These are phyloP conservation scores for Drymonia ruficornis DNA, from an alignment of 2,888 invertebrate species.

Conservation along the genomic window DNA sequence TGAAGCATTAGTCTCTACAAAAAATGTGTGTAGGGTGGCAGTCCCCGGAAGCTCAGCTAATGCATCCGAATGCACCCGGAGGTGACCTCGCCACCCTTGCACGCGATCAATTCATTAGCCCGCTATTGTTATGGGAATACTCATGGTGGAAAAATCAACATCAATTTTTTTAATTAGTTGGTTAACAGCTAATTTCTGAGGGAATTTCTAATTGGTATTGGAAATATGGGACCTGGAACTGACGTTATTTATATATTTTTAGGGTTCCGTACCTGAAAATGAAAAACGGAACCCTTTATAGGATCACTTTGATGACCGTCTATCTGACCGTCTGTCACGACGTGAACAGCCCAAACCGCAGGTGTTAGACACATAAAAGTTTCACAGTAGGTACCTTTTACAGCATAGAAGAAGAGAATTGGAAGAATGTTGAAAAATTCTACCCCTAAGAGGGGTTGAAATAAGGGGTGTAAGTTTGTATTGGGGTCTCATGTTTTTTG, in stretches of 20 bases:
- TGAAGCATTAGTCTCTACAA: constrained; percentile 34
- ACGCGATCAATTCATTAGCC: constrained; percentile 81
- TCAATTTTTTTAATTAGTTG: constrained; percentile 24
- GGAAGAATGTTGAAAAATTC: too few species aligned
- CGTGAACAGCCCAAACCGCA: too few species aligned
- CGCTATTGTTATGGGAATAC: constrained; percentile 58
- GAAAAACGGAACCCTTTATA: too few species aligned
- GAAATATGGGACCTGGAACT: background rate
- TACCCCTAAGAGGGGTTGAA: too few species aligned
- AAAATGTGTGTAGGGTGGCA: constrained; percentile 32
- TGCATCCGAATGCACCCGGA: constrained; percentile 81
- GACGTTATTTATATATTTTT: background rate
- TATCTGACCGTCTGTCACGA: too few species aligned
- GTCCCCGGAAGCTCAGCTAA: constrained; percentile 78
- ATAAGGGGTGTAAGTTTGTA: too few species aligned
- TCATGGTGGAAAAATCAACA: constrained; percentile 32
- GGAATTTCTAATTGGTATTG: background rate
- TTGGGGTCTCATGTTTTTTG: too few species aligned
- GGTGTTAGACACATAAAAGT: too few species aligned
- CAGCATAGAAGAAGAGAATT: too few species aligned
- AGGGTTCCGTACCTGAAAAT: too few species aligned
- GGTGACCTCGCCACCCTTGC: constrained; percentile 52
- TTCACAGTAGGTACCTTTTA: too few species aligned
- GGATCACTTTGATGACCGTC: too few species aligned
- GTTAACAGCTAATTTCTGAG: background rate